Evolutionary conservation across 35 echinoderm and acorn worm genomes (phyloP).

Genomic region (Ophiothrix spiculata): DNA sequence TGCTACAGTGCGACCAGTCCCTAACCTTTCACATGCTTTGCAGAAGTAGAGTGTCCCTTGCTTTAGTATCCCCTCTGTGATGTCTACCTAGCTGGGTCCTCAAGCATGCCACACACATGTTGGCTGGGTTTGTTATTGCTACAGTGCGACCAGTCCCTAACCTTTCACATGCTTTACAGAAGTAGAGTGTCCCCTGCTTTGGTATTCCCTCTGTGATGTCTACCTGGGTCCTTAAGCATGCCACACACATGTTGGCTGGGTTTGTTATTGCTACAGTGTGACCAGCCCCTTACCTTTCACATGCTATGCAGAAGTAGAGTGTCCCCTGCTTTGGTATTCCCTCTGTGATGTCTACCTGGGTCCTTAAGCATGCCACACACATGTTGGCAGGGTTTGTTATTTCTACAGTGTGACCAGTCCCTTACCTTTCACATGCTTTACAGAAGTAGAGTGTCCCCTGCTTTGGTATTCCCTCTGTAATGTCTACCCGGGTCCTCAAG

Average conservation of each 20-base stretch:
- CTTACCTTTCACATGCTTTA: slow-evolving; percentile 94
- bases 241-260: no score
- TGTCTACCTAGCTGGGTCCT: slow-evolving; percentile 86
- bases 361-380: not conserved
- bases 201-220: no score
- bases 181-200: no score
- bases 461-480: slow-evolving; percentile 97
- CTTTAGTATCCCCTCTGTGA: slow-evolving; percentile 97
- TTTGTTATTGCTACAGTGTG: no score
- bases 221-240: no score
- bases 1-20: not conserved
- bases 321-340: not conserved
- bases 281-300: no score
- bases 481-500: slow-evolving; percentile 91
- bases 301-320: not conserved
- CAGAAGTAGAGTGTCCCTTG: slow-evolving; percentile 87
- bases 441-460: slow-evolving; percentile 86
- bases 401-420: not conserved
- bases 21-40: slow-evolving; percentile 94
- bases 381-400: not conserved
- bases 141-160: slow-evolving; percentile 72
- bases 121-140: slow-evolving; percentile 86
- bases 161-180: no score
- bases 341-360: not conserved
- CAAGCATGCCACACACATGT: slow-evolving; percentile 98